Conservation (phyloP, 1,140 invertebrate genomes). For the Calephelis virginiensis region DNA sequence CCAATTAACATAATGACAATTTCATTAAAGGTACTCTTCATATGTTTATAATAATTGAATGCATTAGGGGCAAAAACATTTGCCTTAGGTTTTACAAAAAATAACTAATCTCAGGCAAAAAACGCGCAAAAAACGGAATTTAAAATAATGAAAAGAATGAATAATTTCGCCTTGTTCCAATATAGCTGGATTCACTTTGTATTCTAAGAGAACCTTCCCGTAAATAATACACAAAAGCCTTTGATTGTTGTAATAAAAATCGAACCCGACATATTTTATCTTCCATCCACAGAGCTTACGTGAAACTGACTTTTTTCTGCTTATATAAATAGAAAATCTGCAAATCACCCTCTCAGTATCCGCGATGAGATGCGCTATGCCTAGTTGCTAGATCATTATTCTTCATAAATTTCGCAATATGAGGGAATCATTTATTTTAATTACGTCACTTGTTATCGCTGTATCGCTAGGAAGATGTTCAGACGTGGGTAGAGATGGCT, state of each 20-base stretch:
- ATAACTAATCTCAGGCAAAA: too few species aligned
- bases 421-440: slow-evolving; percentile 57
- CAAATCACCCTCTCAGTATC: slow-evolving; percentile 32
- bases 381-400: slow-evolving; percentile 42
- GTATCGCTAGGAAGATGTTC: slow-evolving; percentile 29
- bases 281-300: slow-evolving; percentile 9
- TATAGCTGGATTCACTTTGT: too few species aligned
- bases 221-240: background rate
- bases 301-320: slow-evolving; percentile 20
- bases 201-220: background rate
- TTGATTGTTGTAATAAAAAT: slow-evolving; percentile 12
- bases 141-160: too few species aligned
- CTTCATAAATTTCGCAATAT: slow-evolving; percentile 49
- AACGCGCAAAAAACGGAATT: too few species aligned
- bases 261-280: slow-evolving; percentile 8
- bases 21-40: too few species aligned
- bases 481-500: slow-evolving; percentile 56
- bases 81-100: too few species aligned
- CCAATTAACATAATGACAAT: too few species aligned
- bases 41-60: too few species aligned
- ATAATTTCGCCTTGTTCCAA: too few species aligned
- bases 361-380: slow-evolving; percentile 23
- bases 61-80: too few species aligned
- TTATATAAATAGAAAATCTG: slow-evolving; percentile 45
- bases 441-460: slow-evolving; percentile 45